Conservation (phyloP, 2,888 invertebrate species). For the Nesidiocoris tenuis region DNA sequence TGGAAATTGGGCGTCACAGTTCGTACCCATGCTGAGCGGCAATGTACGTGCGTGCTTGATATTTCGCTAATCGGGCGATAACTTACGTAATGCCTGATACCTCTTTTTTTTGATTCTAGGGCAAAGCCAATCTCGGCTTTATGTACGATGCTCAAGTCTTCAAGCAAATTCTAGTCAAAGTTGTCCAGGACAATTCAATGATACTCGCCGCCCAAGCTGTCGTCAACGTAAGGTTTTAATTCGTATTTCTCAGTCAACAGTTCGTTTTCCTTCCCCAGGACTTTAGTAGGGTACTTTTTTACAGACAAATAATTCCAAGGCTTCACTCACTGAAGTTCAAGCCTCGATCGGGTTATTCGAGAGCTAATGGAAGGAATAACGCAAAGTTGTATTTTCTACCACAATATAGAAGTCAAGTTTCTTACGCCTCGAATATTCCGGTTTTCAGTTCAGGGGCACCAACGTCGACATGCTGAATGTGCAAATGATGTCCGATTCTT, state of each 20-base stretch:
- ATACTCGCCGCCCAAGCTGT: constrained; percentile 45
- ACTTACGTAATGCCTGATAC: no score
- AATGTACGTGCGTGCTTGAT: no score
- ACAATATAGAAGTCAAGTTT: no score
- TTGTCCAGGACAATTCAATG: constrained; percentile 48
- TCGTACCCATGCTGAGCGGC: constrained; percentile 39
- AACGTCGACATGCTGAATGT: constrained; percentile 45
- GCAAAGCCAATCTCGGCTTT: constrained; percentile 43
- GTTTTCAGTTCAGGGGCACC: constrained; percentile 34
- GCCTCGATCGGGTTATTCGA: no score
- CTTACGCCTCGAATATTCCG: no score
- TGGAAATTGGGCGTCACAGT: constrained; percentile 38
- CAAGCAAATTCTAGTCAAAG: constrained; percentile 41
- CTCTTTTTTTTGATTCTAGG: constrained; percentile 15
- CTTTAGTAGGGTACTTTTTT: no score
- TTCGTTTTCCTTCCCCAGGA: no score
- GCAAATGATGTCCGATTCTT: constrained; percentile 43
- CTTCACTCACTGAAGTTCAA: no score
- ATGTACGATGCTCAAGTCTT: constrained; percentile 45
- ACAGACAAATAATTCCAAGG: no score
- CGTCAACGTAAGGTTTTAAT: constrained; percentile 38
- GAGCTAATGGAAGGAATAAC: no score
- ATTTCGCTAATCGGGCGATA: no score
- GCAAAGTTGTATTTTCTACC: no score
- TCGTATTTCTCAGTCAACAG: not conserved